phyloP scores from a whole-genome alignment of 2,888 invertebrate species.

The Gymnoscelis rufifasciata region DNA sequence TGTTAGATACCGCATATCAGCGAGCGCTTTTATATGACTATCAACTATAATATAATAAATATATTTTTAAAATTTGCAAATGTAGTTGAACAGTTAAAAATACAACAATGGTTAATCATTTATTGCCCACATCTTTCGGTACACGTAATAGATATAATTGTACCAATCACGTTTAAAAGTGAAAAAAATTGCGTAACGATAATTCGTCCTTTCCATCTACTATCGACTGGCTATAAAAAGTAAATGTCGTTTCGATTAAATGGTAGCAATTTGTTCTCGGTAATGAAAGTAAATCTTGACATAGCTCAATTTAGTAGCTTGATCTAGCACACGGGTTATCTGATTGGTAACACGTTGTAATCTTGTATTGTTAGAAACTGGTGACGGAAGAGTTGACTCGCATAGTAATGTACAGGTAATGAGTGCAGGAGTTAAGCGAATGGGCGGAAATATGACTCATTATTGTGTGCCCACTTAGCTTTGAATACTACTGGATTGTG shows the following conservation, averaged over 20 bases:
- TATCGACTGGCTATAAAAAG: constrained; percentile 9
- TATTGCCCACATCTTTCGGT: no score
- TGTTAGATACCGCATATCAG: no score
- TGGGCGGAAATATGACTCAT: no score
- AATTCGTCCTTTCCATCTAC: constrained; percentile 12
- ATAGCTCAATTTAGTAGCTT: constrained; percentile 16
- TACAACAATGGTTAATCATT: no score
- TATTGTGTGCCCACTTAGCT: no score
- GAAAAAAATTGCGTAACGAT: constrained; percentile 10
- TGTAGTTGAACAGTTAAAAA: no score
- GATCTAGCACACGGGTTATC: constrained; percentile 15
- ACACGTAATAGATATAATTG: background rate
- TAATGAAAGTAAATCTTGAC: constrained; percentile 29
- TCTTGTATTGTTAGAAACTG: background rate
- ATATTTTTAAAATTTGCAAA: no score
- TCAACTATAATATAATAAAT: no score
- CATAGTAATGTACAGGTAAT: no score
- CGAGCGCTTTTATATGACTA: no score
- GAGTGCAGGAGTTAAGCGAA: no score
- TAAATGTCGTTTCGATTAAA: constrained; percentile 20
- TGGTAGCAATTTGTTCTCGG: constrained; percentile 18
- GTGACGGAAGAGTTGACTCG: background rate
- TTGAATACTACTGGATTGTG: no score
- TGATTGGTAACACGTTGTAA: constrained; percentile 1
- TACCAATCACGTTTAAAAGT: background rate